A percentile compares a stretch with the other conserved stretches of the same genome.
Conservation (phyloP, 1,140 invertebrate species). For the Tribolium madens region DNA sequence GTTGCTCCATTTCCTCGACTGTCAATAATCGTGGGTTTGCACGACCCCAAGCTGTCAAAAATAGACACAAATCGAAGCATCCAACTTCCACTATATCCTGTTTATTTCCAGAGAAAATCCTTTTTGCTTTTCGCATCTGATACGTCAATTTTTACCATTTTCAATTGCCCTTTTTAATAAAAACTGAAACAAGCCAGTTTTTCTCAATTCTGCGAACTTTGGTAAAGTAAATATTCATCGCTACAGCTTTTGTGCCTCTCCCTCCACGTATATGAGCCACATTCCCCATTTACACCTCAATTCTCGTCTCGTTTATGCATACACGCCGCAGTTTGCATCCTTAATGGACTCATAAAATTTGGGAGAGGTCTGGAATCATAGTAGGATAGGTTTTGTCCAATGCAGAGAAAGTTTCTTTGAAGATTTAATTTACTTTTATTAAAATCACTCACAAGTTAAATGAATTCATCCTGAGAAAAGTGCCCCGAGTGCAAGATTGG, state of each 20-base stretch:
- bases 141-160: no score
- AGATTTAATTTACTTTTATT: conserved; percentile 37
- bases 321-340: not conserved
- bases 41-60: not conserved
- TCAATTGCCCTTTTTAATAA: no score
- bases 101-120: not conserved
- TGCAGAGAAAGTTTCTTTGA: conserved; percentile 29
- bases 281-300: not conserved
- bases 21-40: not conserved
- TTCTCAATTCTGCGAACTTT: no score
- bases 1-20: not conserved
- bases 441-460: conserved; percentile 34
- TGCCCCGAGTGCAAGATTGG: conserved; percentile 16
- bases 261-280: not conserved
- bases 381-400: conserved; percentile 10
- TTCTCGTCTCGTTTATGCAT: not conserved
- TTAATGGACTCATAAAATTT: not conserved
- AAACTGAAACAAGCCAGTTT: no score
- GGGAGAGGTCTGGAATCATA: not conserved
- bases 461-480: conserved; percentile 27
- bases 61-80: not conserved
- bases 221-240: not conserved
- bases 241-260: not conserved
- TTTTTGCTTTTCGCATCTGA: not conserved
- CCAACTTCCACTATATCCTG: not conserved